Evolutionary conservation across 2,888 invertebrate genomes (phyloP).

Genomic region (Acanthosepion esculentum): DNA sequence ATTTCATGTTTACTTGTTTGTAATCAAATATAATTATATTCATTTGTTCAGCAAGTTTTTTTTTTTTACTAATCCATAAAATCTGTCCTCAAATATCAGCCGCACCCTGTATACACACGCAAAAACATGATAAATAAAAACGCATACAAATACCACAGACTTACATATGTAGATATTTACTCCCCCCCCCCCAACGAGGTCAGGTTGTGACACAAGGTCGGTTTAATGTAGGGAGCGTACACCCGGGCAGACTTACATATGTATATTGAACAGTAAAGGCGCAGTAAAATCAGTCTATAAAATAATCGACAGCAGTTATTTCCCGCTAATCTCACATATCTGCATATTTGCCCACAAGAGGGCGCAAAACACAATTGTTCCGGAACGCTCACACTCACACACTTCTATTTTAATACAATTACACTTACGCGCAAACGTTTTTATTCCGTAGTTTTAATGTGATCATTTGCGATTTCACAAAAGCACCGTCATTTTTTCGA

Average conservation of each 20-base stretch:
- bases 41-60: too few species aligned
- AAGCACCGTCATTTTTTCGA: not conserved
- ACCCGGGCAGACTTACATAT: not conserved
- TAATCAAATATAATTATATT: too few species aligned
- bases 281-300: not conserved
- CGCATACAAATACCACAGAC: too few species aligned
- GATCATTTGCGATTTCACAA: not conserved
- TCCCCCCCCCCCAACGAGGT: too few species aligned
- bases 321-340: not conserved
- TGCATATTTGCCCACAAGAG: not conserved
- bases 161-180: not conserved
- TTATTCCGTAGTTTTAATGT: not conserved
- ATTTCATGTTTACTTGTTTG: too few species aligned
- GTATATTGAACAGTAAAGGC: not conserved
- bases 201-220: too few species aligned
- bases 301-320: not conserved
- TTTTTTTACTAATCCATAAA: too few species aligned
- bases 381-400: not conserved
- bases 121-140: too few species aligned
- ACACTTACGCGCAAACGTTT: not conserved
- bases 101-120: too few species aligned
- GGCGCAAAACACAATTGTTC: not conserved
- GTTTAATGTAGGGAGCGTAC: too few species aligned
- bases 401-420: not conserved
- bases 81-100: too few species aligned